Evolutionary conservation across 2,113 vertebrate species (phyloP), one percentile per base, ranked within the genome.

Genomic region (Piprites chloris): DNA sequence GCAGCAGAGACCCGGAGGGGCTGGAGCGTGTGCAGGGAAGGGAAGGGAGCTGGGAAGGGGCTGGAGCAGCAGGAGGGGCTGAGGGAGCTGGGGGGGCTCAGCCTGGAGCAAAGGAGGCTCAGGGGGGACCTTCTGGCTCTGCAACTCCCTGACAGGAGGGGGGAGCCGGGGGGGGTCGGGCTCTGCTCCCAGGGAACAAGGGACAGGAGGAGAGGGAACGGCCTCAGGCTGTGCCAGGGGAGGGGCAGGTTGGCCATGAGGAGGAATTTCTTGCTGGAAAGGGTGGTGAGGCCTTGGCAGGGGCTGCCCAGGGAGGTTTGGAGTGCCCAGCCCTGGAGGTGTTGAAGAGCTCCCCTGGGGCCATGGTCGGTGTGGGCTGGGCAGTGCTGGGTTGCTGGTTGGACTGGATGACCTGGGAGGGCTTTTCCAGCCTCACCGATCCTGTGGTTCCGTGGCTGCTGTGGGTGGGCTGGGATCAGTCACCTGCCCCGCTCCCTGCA

Each of bases 401-500:
- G 35, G 23, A 27, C 35, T 39, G 15, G n/a, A 4, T 72, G 35
- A 5, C 26, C 30, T 65, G 18, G 50, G 26, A 49, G 42, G 16
- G 30, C 24, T 49, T 73, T 80, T 42, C 42, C 58, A 72, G 14
- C 42, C 76, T 26, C 58, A 35, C 26, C 50, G 56, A 16, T 41
- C 28, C 35, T 18, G 0, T 1, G 6, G 9, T 41, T 62, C 49
- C 1, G 0, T 49, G 71, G 35, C n/a, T 26, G 35, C 35, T 6
- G n/a, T 1, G 4, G 42, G 27, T 23, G 66, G 32, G n/a, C 41
- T 65, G 35, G 19, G 42, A 18, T 52, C n/a, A n/a, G n/a, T n/a
- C 14, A 3, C 19, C 71, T 46, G 37, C n/a, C 30, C 11, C 0
- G 0, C 5, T 58, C 76, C 28, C 3, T 6, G n/a, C 28, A 37